Base-by-base conservation (phyloP, 2,113 vertebrate species). In the Pyxicephalus adspersus region DNA sequence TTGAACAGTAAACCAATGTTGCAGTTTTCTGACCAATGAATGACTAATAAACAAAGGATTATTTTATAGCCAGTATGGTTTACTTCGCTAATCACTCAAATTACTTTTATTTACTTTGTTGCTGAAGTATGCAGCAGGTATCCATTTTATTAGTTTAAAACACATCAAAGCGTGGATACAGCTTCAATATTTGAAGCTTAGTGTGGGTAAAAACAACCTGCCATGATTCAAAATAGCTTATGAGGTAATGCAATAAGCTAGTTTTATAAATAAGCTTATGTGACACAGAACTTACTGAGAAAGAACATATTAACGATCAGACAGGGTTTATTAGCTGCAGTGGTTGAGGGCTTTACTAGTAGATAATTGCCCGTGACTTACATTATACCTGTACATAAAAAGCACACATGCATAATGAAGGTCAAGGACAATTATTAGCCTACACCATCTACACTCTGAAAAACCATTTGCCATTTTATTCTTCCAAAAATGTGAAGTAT, bases 361-460 rank as follows among this genome's bases (percentile, higher is more conserved):
- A 81, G 80, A 82, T 82, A 82, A 82, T 82, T 82, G 80, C 80
- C 80, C 75, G 80, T 82, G 71, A 82, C 80, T 82, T 82, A 82
- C 75, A 61, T 82, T 75, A 82, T 82, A 71, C 75, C 80, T 66
- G 50, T 50, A 82, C 80, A 82, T 82, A 82, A 82, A 82, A 75
- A 75, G 80, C 80, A 66, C 80, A 82, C 70, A 71, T 82, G 80
- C 80, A 82, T 82, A 82, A 82, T 82, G 80, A 82, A 82, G 80
- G 80, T 82, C 70, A 82, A 82, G 80, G 80, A 82, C 80, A 75
- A 82, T 75, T 75, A 75, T 66, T 65, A 82, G 70, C 31, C 60
- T 54, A 11, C 57, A 29, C 67, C 20, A 26, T 65, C 79, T 74
- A 55, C 68, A 58, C 60, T 28, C 50, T 8, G 5, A 74, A 74